These are phyloP conservation scores for Brachionus angularis DNA, from an alignment of 1,140 invertebrate species.

Conservation along the genomic window DNA sequence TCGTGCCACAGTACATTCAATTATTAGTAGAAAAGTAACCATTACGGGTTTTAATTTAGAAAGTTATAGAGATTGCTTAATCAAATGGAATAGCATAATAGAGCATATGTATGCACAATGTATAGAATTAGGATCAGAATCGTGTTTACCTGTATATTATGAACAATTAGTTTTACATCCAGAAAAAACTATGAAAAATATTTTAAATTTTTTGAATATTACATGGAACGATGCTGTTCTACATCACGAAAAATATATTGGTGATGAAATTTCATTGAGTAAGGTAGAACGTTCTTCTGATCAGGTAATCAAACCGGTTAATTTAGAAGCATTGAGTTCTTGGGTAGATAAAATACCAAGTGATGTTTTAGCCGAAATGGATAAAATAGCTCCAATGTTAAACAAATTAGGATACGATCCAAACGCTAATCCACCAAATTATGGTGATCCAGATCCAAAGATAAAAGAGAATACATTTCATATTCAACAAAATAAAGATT, in stretches of 20 bases:
- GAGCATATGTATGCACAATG: constrained; percentile 91
- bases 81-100: constrained; percentile 92
- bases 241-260: constrained; percentile 94
- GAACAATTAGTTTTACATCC: constrained; percentile 94
- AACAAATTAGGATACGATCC: constrained; percentile 84
- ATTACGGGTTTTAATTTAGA: constrained; percentile 94
- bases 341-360: constrained; percentile 89
- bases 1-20: constrained; percentile 92
- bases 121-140: constrained; percentile 59
- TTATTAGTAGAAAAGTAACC: constrained; percentile 91
- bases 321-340: constrained; percentile 87
- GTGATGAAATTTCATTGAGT: constrained; percentile 77
- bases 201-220: constrained; percentile 82
- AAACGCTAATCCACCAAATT: constrained; percentile 83
- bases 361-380: constrained; percentile 84
- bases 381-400: constrained; percentile 84
- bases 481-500: constrained; percentile 57
- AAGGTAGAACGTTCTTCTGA: constrained; percentile 95
- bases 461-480: constrained; percentile 75
- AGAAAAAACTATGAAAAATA: constrained; percentile 77
- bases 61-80: constrained; percentile 85
- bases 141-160: constrained; percentile 87
- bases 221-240: constrained; percentile 92
- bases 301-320: constrained; percentile 96
- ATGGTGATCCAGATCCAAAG: constrained; percentile 77